Conservation (phyloP, 2,888 invertebrate species). For the Ganaspis brasiliensis region DNA sequence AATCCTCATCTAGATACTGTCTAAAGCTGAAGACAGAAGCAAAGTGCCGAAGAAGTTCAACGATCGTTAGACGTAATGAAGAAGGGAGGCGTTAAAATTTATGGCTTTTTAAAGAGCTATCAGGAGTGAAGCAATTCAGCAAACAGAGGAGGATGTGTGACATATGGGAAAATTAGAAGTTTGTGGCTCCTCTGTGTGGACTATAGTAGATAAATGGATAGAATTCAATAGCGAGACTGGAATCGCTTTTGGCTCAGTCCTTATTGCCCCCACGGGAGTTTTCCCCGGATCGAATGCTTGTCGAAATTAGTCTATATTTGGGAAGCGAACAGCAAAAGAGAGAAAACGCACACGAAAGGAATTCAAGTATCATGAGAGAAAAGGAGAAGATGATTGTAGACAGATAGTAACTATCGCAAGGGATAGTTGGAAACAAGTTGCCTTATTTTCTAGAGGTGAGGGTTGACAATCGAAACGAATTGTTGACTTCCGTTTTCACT, state of each 20-base stretch:
- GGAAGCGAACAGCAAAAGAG: slow-evolving; percentile 53
- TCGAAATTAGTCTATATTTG: slow-evolving; percentile 77
- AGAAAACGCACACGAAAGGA: background rate
- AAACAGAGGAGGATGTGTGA: slow-evolving; percentile 57
- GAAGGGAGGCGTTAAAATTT: slow-evolving; percentile 59
- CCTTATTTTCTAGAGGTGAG: slow-evolving; percentile 24
- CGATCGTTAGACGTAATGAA: slow-evolving; percentile 58
- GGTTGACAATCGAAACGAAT: slow-evolving; percentile 29
- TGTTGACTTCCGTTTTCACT: slow-evolving; percentile 18
- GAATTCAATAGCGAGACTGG: slow-evolving; percentile 72
- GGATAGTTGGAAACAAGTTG: slow-evolving; percentile 26
- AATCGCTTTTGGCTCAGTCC: slow-evolving; percentile 63
- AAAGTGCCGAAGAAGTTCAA: slow-evolving; percentile 7
- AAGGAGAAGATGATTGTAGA: background rate
- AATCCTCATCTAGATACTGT: no score
- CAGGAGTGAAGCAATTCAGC: slow-evolving; percentile 46
- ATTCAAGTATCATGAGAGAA: background rate
- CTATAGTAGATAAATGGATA: slow-evolving; percentile 69
- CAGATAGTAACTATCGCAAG: slow-evolving; percentile 22
- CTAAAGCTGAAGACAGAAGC: no score
- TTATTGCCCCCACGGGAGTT: slow-evolving; percentile 75
- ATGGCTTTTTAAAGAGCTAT: slow-evolving; percentile 64
- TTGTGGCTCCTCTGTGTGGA: slow-evolving; percentile 64
- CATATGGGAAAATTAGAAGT: slow-evolving; percentile 74
- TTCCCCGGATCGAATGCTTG: slow-evolving; percentile 69